Base-by-base conservation (phyloP, 2,113 vertebrate species). In the Nycticryphes semicollaris region DNA sequence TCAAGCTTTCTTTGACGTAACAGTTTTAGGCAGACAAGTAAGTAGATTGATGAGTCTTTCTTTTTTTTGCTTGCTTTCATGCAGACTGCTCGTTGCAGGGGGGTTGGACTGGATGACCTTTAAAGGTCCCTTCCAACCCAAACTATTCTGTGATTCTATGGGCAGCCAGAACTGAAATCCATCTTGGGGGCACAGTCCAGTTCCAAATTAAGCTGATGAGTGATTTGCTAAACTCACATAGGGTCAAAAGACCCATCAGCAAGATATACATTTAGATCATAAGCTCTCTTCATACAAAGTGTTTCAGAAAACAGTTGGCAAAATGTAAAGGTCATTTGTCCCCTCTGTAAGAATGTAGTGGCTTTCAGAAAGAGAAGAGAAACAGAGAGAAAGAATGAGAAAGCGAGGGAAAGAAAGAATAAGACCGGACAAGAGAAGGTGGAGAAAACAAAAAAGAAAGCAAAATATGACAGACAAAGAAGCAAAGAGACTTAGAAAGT, bases 241-340 rank as follows among this genome's bases (percentile, higher is more conserved):
- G 28, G 18, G 13, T 53, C 35, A 81, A 47, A 80, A 76, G 51
- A 60, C 13, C 53, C 41, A 41, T 33, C 79, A 56, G 27, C 30
- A 39, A 68, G n/a, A 64, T 16, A 41, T 3, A 3, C 25, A 14
- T 68, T 88, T 48, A 77, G 27, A 67, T 85, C 27, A 24, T 24
- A 45, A 83, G 54, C 11, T 83, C 13, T 54, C 48, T 57, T 85
- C 51, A 54, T 7, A 59, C 31, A n/a, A 41, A 43, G 16, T 45
- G 41, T 59, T 82, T 91, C 56, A 86, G 88, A 89, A 82, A 43
- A 51, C 35, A 93, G 85, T 88, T 97, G 95, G 92, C 63, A 96
- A 87, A 82, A 84, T 31, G 62, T 24, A 60, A 68, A 83, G 20
- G 59, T 91, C 73, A 92, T 82, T 43, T 87, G 62, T 45, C 24